Evolutionary conservation across 1,140 invertebrate genomes (phyloP).

Genomic region (Tetramorium alpestre): DNA sequence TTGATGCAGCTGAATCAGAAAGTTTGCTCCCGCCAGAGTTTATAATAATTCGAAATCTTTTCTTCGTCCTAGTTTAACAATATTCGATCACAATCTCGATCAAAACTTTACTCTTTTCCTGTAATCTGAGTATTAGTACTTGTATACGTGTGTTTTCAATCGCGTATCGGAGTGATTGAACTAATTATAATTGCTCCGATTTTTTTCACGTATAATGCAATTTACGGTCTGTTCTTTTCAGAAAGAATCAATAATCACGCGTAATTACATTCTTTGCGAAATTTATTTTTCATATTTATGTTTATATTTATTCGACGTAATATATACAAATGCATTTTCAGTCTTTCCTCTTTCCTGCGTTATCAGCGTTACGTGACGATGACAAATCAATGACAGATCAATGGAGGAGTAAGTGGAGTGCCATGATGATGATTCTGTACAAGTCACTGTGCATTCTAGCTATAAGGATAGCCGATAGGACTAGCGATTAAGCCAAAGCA

Average conservation of each 20-base stretch:
- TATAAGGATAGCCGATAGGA: conserved; percentile 81
- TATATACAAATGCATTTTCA: conserved; percentile 33
- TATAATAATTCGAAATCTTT: conserved; percentile 11
- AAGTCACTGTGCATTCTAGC: conserved; percentile 83
- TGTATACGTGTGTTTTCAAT: neutral
- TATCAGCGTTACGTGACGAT: conserved; percentile 55
- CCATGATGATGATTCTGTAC: conserved; percentile 80
- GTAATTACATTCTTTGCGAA: neutral
- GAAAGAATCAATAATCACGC: neutral
- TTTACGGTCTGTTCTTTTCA: neutral
- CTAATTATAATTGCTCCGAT: neutral
- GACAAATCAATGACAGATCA: conserved; percentile 72
- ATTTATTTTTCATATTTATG: neutral
- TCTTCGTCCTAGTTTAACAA: neutral
- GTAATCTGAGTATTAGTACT: neutral
- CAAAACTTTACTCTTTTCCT: neutral
- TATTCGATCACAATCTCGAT: neutral
- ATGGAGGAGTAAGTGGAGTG: conserved; percentile 53
- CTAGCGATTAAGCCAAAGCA: conserved; percentile 80
- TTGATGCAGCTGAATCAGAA: conserved; percentile 16
- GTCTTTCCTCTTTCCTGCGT: conserved; percentile 45
- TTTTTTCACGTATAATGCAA: neutral
- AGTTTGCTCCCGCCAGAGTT: neutral
- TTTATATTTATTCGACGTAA: neutral
- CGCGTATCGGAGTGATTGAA: neutral